Percentiles rank a stretch among this genome's conserved stretches.
phyloP scores from a whole-genome alignment of 2,888 invertebrate species.

The Drosophila prolongata region DNA sequence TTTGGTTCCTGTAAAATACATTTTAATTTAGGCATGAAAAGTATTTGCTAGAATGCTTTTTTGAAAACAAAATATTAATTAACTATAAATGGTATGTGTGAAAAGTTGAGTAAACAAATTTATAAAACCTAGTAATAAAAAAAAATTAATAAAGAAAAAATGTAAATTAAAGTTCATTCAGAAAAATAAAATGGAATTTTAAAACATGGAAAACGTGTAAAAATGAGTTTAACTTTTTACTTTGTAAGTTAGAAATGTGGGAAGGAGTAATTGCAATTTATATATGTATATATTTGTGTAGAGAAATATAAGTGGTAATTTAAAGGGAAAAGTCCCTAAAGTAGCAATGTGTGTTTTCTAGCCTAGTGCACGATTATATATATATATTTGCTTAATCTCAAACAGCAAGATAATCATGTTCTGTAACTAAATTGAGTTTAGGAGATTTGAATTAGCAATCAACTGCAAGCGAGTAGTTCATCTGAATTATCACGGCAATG shows the following conservation, averaged over 20 bases:
- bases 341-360: no score
- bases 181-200: conserved; percentile 66
- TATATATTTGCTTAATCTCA: background rate
- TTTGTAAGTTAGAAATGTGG: no score
- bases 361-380: no score
- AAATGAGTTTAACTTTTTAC: no score
- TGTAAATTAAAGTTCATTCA: conserved; percentile 61
- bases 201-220: conserved; percentile 21
- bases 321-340: no score
- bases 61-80: conserved; percentile 35
- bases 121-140: conserved; percentile 27
- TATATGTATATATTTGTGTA: no score
- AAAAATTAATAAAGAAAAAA: conserved; percentile 41
- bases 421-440: background rate
- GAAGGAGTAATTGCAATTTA: no score
- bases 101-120: conserved; percentile 31
- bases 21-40: conserved; percentile 21
- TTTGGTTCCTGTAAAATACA: conserved; percentile 45
- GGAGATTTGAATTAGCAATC: conserved; percentile 15
- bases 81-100: conserved; percentile 56
- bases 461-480: conserved; percentile 1
- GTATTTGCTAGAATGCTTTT: conserved; percentile 30
- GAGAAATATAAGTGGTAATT: no score
- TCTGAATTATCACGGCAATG: conserved; percentile 25
- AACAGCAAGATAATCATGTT: background rate